phyloP scores from a whole-genome alignment of 1,140 invertebrate genomes.

The Papilio xuthus region DNA sequence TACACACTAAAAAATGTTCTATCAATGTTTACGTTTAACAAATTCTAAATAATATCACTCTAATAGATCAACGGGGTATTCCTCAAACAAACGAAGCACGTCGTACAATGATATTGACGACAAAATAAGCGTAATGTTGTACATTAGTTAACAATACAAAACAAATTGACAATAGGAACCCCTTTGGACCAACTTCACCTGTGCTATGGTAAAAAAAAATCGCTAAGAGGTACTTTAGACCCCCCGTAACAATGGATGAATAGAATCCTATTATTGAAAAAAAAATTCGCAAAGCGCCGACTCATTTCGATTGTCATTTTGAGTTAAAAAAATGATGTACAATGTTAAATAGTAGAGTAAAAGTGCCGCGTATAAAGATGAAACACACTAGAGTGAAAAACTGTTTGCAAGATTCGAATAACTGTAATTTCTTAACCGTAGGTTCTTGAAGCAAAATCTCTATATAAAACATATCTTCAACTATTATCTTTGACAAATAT shows the following conservation, averaged over 20 bases:
- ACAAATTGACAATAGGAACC: conserved; percentile 46
- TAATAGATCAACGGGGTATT: neutral
- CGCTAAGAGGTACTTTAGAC: conserved; percentile 56
- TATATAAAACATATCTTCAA: too few relatives aligned
- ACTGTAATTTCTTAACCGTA: neutral
- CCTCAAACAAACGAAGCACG: neutral
- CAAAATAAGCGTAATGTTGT: conserved; percentile 36
- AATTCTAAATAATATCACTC: neutral
- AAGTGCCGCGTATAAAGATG: conserved; percentile 43
- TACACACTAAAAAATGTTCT: neutral
- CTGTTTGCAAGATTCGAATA: neutral
- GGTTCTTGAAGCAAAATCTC: too few relatives aligned
- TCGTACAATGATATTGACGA: conserved; percentile 16
- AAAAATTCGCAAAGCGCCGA: conserved; percentile 60
- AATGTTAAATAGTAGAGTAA: conserved; percentile 48
- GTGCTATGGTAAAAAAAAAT: conserved; percentile 57
- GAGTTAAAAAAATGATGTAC: conserved; percentile 53
- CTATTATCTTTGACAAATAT: too few relatives aligned
- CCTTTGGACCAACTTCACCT: conserved; percentile 54
- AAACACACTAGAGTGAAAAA: neutral
- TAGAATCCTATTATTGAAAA: conserved; percentile 50
- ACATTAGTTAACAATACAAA: conserved; percentile 37
- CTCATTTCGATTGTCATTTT: conserved; percentile 58
- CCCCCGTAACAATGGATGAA: conserved; percentile 64
- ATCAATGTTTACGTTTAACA: neutral